phyloP scores from a whole-genome alignment of 2,113 vertebrate species.

The Gallinago media region DNA sequence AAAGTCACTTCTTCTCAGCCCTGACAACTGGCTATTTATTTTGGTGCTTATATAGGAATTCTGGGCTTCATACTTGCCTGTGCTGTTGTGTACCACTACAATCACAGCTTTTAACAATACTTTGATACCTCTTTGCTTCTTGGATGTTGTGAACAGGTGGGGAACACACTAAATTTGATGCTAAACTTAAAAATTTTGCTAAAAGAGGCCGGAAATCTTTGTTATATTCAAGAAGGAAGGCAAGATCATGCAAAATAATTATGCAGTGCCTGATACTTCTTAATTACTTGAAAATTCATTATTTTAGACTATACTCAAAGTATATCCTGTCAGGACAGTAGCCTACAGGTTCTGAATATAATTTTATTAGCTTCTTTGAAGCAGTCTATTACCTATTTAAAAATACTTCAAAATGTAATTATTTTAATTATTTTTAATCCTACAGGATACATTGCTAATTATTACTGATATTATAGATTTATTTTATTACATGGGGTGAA shows the following conservation, averaged over 20 bases:
- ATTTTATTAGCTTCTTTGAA: slow-evolving; percentile 59
- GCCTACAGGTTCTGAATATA: slow-evolving; percentile 39
- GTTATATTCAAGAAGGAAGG: neutral
- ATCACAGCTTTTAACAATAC: neutral
- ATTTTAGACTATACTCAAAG: neutral
- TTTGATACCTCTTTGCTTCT: neutral
- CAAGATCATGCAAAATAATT: slow-evolving; percentile 11
- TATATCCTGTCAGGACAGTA: slow-evolving; percentile 29
- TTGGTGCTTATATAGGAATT: neutral
- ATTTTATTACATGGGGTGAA: slow-evolving; percentile 61
- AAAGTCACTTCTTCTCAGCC: neutral
- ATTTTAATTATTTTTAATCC: slow-evolving; percentile 70
- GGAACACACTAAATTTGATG: neutral
- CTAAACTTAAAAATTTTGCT: neutral
- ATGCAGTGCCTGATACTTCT: neutral
- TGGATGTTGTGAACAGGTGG: neutral
- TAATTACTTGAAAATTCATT: slow-evolving; percentile 49
- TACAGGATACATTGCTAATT: slow-evolving; percentile 76
- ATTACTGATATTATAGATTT: slow-evolving; percentile 72
- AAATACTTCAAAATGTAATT: slow-evolving; percentile 67
- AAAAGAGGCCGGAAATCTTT: neutral
- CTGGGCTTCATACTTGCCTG: neutral
- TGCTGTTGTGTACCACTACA: neutral
- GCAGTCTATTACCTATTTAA: slow-evolving; percentile 62
- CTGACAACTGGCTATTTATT: neutral